Base-by-base conservation (phyloP, 1,140 invertebrate species). In the Frieseomelitta varia region DNA sequence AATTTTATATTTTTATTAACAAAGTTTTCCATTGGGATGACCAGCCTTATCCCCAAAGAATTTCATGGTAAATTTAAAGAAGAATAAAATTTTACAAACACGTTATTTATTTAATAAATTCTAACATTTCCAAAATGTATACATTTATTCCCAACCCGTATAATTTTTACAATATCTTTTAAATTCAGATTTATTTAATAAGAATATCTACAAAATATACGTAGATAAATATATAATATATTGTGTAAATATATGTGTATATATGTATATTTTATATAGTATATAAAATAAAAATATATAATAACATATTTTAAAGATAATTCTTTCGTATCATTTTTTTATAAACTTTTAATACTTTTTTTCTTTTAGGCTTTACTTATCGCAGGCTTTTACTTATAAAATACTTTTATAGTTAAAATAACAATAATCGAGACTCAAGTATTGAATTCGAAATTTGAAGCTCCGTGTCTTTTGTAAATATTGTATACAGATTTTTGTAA, bases 11-110 rank as follows among this genome's bases (percentile, higher is more conserved):
- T 75, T 99, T 99, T 95, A 95, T 97, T 58, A 96, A 96, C 65
- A 98, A 97, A 93, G 96, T 97, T 81, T 98, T 99, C 87, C 95
- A 95, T 77, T 99, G 99, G 99, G 85, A 95, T 63, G 96, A 98
- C 94, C 96, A 97, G 90, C 93, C 95, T 61, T 95, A 97, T 76
- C 92, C 96, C 1, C 99, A 99, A 93, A 96, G 99, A 94, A 97
- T 99, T 90, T 98, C 99, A 93, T 99, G 99, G 98, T 99, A 95
- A 84, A 72, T 27, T 61, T 65, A 21, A 12, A 55, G 12, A 30
- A 82, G 11, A 11, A 14, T 34, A 65, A 63, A 24, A 47, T 63
- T 47, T 19, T 56, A 51, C 12, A 77, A 51, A 65, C 15, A 53
- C 67, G 19, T 72, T 21, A 58, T 30, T 47, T 55, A 1, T n/a